Base-by-base conservation (phyloP, 2,113 vertebrate species). In the Corydoras sp. region DNA sequence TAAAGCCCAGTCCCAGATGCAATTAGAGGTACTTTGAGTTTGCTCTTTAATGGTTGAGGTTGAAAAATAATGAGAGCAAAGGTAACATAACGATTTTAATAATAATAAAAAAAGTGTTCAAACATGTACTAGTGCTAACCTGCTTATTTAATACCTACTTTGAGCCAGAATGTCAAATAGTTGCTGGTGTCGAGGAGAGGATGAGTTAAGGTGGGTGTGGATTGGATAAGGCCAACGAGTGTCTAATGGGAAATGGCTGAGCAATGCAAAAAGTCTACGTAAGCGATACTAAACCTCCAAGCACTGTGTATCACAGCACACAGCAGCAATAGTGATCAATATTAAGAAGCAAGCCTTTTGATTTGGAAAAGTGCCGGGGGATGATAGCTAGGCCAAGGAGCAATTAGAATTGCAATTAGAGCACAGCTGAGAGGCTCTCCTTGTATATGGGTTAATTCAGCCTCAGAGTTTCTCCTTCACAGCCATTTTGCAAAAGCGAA, bases 1-100 rank as follows among this genome's bases (percentile, higher is more conserved):
- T 88, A 88, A 88, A 86, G 86, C 83, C 86, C 81, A 78, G 85
- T 88, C 86, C 84, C 85, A 77, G 76, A 85, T 85, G 85, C 85
- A 89, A 88, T 90, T 88, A 86, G 82, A 85, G 80, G 67, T 55
- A 78, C 80, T 86, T 88, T 85, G 83, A 84, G 83, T 84, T 78
- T 80, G 77, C 68, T 71, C 82, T 85, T 79, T 81, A 79, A 85
- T 82, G 82, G 82, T 76, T 79, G 65, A 65, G 67, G 80, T 74
- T 74, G 73, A 83, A 80, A 86, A 85, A 86, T 83, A 84, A 86
- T 78, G 79, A 79, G 65, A 77, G 75, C 71, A 80, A 80, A 73
- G 81, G 73, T 56, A 72, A 35, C 31, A 49, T 15, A 62, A 72
- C 29, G 63, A 81, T 64, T 71, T 74, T 58, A 76, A 80, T 62